Conservation (phyloP, 2,888 invertebrate genomes). For the Seira ritae region DNA sequence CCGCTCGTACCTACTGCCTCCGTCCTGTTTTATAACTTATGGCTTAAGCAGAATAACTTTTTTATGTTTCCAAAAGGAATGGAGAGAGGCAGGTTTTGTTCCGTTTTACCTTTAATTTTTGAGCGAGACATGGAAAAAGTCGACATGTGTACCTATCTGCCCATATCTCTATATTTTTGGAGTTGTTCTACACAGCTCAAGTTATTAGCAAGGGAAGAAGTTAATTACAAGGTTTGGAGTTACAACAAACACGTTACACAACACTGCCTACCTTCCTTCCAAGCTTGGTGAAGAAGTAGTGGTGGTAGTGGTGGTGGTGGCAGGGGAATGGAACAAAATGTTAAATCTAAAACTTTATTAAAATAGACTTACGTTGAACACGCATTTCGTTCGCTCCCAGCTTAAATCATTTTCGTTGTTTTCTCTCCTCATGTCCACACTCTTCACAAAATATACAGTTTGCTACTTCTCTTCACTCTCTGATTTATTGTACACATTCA, state of each 20-base stretch:
- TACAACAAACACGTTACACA: constrained; percentile 36
- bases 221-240: constrained; percentile 50
- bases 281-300: neutral
- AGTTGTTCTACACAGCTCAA: constrained; percentile 18
- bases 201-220: constrained; percentile 61
- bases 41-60: neutral
- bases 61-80: neutral
- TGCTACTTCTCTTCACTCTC: constrained; percentile 8
- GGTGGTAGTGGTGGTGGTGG: neutral
- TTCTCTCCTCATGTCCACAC: constrained; percentile 7
- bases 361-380: constrained; percentile 4
- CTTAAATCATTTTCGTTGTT: constrained; percentile 14
- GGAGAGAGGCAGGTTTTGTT: neutral
- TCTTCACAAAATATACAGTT: neutral
- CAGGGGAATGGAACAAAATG: neutral
- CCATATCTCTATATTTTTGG: constrained; percentile 20
- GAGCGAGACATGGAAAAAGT: neutral
- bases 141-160: too few relatives aligned
- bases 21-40: too few relatives aligned
- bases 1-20: too few relatives aligned
- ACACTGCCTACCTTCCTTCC: constrained; percentile 6
- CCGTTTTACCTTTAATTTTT: neutral
- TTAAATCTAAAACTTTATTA: constrained; percentile 17
- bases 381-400: constrained; percentile 3
- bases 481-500: constrained; percentile 13